phyloP scores from a whole-genome alignment of 2,888 invertebrate species.

The Heliothis peltigera region DNA sequence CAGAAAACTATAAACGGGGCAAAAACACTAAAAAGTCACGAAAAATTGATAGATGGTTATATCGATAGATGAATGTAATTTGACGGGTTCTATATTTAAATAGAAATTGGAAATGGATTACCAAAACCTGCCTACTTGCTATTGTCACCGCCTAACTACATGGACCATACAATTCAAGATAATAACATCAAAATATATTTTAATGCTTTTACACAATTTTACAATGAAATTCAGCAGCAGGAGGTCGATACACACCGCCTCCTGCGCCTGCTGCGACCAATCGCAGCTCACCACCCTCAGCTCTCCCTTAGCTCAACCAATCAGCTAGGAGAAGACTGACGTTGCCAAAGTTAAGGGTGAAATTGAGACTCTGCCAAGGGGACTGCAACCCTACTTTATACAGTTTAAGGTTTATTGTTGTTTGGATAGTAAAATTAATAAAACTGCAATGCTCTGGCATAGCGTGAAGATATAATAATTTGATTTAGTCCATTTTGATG shows the following conservation, averaged over 20 bases:
- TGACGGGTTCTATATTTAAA: too few species aligned
- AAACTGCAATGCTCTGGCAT: slow-evolving; percentile 66
- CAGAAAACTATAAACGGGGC: too few species aligned
- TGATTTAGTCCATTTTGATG: slow-evolving; percentile 81
- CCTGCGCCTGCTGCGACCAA: slow-evolving; percentile 80
- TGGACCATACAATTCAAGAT: background rate
- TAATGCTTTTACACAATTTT: slow-evolving; percentile 33
- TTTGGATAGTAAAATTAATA: slow-evolving; percentile 72
- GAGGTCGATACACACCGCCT: slow-evolving; percentile 79
- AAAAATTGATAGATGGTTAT: too few species aligned
- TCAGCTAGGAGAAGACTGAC: slow-evolving; percentile 79
- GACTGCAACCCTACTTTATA: slow-evolving; percentile 42
- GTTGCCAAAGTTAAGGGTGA: slow-evolving; percentile 72
- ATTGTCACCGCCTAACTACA: background rate
- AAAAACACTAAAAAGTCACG: too few species aligned
- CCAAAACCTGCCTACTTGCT: too few species aligned
- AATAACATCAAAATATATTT: slow-evolving; percentile 28
- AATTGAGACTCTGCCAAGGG: slow-evolving; percentile 6
- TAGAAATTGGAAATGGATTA: too few species aligned
- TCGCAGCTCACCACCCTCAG: slow-evolving; percentile 71
- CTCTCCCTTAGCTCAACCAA: slow-evolving; percentile 77
- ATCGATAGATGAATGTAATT: too few species aligned
- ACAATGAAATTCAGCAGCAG: slow-evolving; percentile 64
- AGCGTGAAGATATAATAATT: slow-evolving; percentile 75
- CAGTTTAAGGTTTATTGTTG: slow-evolving; percentile 53